Base-by-base conservation (phyloP, 2,797 vertebrate genomes). In the Percopsis omiscomaycus region DNA sequence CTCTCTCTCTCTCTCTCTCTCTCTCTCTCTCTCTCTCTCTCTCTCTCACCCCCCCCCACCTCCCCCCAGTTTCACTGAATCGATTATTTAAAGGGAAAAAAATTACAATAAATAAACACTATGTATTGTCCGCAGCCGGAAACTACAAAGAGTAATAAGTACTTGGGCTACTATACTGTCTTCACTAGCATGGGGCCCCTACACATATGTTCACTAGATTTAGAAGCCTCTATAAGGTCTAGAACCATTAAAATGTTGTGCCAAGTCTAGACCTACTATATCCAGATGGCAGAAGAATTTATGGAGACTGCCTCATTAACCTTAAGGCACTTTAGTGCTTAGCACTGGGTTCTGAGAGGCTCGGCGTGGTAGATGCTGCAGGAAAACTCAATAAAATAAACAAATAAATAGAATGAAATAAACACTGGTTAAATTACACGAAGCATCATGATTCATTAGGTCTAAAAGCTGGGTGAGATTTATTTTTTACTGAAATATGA, bases 291-390 rank as follows among this genome's bases (percentile, higher is more conserved):
- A 86, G 71, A 79, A 86, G 68, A 84, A 89, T 87, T 85, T 88
- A 91, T 88, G 85, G 80, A 84, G 78, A 79, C 72, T 75, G 76
- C 82, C 86, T 91, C 87, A 90, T 90, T 88, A 88, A 89, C 87
- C 82, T 84, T 71, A 86, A 86, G 80, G 84, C 84, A 85, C 85
- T 89, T 86, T 80, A 88, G 80, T 83, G 75, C 78, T 88, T 87
- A 86, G 86, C 82, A 88, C 68, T 73, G 82, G 84, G 82, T 32
- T 71, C 67, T 59, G 55, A 60, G 71, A 71, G 68, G 77, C 65
- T 53, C 60, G 73, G 66, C 54, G 68, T 61, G 15, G 68, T 75
- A 62, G 73, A 80, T 71, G 78, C 68, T 59, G 61, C 58, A 66
- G 61, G 56, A 59, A 62, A 59, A 61, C 47, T 55, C 58, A 60